Conservation (phyloP, 2,888 invertebrate species). For the Agrypnus murinus region DNA sequence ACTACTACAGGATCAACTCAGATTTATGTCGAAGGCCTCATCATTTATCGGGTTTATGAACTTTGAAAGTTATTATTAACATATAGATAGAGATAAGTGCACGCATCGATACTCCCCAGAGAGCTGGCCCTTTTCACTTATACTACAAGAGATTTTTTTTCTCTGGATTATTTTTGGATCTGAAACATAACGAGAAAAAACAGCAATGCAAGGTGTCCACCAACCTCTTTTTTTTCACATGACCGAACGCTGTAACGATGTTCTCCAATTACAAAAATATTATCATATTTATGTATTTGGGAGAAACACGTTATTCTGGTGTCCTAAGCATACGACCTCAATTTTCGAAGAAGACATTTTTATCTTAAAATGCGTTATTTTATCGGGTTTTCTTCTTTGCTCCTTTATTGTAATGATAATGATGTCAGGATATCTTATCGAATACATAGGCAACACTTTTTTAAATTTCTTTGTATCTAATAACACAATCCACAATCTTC, state of each 20-base stretch:
- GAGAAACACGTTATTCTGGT: neutral
- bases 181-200: neutral
- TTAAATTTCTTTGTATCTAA: too few relatives aligned
- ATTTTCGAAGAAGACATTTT: neutral
- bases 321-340: neutral
- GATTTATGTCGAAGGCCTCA: slow-evolving; percentile 10
- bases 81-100: slow-evolving; percentile 25
- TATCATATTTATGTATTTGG: slow-evolving; percentile 1
- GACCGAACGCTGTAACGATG: neutral
- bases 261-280: slow-evolving; percentile 8
- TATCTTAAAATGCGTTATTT: neutral
- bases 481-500: too few relatives aligned
- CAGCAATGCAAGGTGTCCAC: too few relatives aligned
- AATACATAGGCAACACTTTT: too few relatives aligned
- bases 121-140: slow-evolving; percentile 19
- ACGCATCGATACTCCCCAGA: slow-evolving; percentile 19
- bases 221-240: neutral
- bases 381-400: neutral
- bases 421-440: neutral
- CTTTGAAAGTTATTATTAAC: slow-evolving; percentile 30
- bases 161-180: slow-evolving; percentile 13
- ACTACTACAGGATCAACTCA: neutral
- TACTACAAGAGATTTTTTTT: neutral
- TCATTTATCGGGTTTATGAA: slow-evolving; percentile 32
- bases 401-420: neutral